Conservation (phyloP, 2,888 invertebrate genomes). For the Synergus japonicus region DNA sequence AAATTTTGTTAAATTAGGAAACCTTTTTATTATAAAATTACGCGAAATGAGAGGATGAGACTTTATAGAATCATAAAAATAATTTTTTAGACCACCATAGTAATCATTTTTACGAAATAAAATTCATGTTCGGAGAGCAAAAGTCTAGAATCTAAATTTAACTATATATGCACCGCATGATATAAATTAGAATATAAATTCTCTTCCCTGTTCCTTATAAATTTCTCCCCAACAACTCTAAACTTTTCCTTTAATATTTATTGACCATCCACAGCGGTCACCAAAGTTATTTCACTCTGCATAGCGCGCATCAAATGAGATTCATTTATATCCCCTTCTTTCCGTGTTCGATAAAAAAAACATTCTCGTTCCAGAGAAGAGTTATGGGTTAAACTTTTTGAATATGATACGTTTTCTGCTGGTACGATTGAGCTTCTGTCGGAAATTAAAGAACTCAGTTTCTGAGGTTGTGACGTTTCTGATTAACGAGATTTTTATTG, state of each 20-base stretch:
- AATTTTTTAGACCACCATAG: too few species aligned
- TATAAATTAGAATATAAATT: too few species aligned
- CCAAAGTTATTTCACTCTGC: not conserved
- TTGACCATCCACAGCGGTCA: not conserved
- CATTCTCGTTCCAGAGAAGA: conserved; percentile 8
- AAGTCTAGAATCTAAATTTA: too few species aligned
- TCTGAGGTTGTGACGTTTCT: not conserved
- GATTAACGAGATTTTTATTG: not conserved
- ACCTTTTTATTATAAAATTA: too few species aligned
- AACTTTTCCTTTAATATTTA: conserved; percentile 7
- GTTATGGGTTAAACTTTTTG: conserved; percentile 2
- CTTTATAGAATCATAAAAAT: too few species aligned
- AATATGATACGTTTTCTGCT: not conserved
- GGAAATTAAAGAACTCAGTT: not conserved
- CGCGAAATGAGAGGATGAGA: too few species aligned
- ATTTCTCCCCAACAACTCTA: not conserved
- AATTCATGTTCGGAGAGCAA: too few species aligned
- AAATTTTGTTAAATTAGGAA: too few species aligned
- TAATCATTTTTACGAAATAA: too few species aligned
- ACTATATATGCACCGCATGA: too few species aligned
- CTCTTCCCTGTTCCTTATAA: too few species aligned
- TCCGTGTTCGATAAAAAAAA: not conserved
- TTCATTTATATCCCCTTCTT: not conserved
- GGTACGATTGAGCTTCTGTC: not conserved
- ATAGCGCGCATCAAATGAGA: conserved; percentile 15